A percentile compares a stretch with the other conserved stretches of the same genome.
Evolutionary conservation across 2,797 vertebrate genomes (phyloP).

Genomic region (Limosa lapponica): DNA sequence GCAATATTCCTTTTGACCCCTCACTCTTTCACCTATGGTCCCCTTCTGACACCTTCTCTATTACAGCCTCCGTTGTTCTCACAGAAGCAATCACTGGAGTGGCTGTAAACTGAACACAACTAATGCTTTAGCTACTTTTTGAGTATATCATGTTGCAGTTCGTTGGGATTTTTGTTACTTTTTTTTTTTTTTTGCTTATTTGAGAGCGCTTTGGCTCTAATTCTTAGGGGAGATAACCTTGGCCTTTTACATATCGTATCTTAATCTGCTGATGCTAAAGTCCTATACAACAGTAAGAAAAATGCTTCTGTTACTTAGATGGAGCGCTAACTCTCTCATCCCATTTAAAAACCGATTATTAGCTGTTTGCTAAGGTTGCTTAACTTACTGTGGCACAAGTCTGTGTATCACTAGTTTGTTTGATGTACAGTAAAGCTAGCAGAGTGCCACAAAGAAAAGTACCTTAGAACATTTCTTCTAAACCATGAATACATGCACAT

Average conservation of each 20-base stretch:
- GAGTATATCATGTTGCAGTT: background rate
- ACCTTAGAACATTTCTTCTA: background rate
- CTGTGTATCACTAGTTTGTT: background rate
- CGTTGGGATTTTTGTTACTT: background rate
- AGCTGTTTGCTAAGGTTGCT: background rate
- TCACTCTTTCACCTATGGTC: background rate
- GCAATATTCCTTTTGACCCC: background rate
- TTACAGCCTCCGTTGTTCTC: background rate
- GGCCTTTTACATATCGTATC: rapidly evolving
- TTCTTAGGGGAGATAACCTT: background rate
- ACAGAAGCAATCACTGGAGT: background rate
- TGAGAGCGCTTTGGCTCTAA: background rate
- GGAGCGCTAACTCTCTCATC: background rate
- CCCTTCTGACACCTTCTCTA: background rate
- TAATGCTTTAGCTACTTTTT: background rate
- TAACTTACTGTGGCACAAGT: background rate
- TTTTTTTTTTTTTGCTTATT: background rate
- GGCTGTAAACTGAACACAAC: background rate
- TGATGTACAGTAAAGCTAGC: background rate
- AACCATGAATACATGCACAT: background rate
- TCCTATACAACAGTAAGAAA: background rate
- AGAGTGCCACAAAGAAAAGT: background rate
- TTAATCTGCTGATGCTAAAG: background rate
- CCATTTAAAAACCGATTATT: background rate
- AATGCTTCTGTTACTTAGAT: background rate